phyloP scores from a whole-genome alignment of 2,113 vertebrate genomes.

The Psilopsiagon aymara region DNA sequence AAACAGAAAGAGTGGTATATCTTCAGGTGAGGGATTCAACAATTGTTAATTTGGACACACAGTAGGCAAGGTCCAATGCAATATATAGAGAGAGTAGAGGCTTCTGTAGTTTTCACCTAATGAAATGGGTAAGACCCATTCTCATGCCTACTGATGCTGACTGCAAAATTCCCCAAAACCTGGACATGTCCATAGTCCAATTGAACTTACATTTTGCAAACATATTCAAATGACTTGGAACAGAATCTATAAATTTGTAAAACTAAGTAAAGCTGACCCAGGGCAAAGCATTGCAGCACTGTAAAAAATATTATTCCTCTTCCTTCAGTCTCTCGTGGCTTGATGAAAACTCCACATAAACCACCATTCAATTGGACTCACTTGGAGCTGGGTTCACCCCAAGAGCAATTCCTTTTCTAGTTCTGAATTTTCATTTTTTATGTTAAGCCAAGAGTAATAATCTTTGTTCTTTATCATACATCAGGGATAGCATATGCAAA shows the following conservation, averaged over 20 bases:
- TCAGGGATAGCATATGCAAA: neutral
- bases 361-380: neutral
- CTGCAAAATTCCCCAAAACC: neutral
- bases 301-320: neutral
- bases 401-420: neutral
- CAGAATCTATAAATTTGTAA: neutral
- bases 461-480: neutral
- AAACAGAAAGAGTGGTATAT: neutral
- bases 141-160: fast-evolving
- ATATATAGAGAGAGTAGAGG: neutral
- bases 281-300: neutral
- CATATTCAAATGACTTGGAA: neutral
- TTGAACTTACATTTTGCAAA: neutral
- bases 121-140: neutral
- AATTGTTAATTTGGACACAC: neutral
- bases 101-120: neutral
- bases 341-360: neutral
- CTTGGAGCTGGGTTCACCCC: neutral
- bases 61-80: neutral
- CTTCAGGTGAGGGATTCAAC: neutral
- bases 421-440: neutral
- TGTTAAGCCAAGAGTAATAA: neutral
- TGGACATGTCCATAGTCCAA: neutral
- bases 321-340: neutral
- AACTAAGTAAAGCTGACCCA: neutral